Conservation (phyloP, 2,113 vertebrate genomes). For the Thermophis baileyi region DNA sequence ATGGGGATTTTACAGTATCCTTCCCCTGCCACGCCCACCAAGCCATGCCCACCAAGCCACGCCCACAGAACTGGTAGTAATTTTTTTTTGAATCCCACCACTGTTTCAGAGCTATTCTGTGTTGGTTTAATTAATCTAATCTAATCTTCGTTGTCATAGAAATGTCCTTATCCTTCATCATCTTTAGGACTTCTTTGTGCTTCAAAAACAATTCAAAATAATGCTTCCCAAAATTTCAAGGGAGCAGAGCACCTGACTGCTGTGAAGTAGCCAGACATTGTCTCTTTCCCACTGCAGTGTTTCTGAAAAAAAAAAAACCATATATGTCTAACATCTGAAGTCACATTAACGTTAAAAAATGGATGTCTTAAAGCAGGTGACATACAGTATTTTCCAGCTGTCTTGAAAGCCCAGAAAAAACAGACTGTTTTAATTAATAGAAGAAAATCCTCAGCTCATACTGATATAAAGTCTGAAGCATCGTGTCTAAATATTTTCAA, state of each 20-base stretch:
- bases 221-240: not conserved
- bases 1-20: too few relatives aligned
- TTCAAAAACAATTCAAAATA: not conserved
- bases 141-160: not conserved
- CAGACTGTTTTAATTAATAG: not conserved
- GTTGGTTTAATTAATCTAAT: not conserved
- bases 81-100: too few relatives aligned
- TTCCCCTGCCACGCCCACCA: too few relatives aligned
- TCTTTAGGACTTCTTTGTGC: not conserved
- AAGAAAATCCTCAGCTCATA: not conserved
- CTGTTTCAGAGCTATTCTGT: not conserved
- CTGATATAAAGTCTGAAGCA: not conserved
- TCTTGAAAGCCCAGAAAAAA: not conserved
- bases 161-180: not conserved
- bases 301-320: not conserved
- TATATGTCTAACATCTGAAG: not conserved
- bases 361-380: not conserved
- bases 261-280: not conserved
- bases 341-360: not conserved
- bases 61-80: too few relatives aligned
- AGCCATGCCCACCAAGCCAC: too few relatives aligned
- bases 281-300: not conserved
- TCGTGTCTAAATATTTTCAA: not conserved
- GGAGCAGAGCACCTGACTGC: not conserved
- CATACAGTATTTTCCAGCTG: not conserved